phyloP scores from a whole-genome alignment of 1,140 invertebrate genomes.

The Apis dorsata region DNA sequence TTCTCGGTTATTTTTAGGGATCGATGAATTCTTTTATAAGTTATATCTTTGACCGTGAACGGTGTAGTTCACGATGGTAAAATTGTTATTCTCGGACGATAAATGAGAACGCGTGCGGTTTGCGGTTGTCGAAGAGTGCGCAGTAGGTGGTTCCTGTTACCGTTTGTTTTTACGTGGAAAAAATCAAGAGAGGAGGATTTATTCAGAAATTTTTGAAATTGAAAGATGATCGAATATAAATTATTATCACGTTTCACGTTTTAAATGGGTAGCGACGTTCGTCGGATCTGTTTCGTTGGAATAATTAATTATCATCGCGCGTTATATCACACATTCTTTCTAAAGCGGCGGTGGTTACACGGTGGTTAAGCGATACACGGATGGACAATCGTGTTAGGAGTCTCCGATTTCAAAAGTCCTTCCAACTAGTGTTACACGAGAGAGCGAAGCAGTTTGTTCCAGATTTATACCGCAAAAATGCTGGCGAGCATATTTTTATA shows the following conservation, averaged over 20 bases:
- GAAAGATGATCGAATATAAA: no score
- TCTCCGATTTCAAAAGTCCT: conserved; percentile 74
- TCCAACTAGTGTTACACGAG: conserved; percentile 73
- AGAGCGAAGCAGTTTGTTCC: conserved; percentile 52
- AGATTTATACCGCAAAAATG: conserved; percentile 42
- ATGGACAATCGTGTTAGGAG: conserved; percentile 64
- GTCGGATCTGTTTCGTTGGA: neutral
- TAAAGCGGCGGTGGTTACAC: neutral
- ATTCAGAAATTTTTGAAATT: neutral
- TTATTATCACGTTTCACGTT: no score
- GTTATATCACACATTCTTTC: neutral
- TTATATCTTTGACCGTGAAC: conserved; percentile 4
- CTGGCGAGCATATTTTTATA: conserved; percentile 21
- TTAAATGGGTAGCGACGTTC: no score
- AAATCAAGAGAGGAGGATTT: neutral
- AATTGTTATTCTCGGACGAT: conserved; percentile 1
- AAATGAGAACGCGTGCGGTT: conserved; percentile 10
- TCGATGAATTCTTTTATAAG: conserved; percentile 14
- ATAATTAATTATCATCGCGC: conserved; percentile 22
- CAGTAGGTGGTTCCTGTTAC: neutral
- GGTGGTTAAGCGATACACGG: conserved; percentile 35
- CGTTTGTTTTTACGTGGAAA: neutral
- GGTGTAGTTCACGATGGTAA: neutral
- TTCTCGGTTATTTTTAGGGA: conserved; percentile 13
- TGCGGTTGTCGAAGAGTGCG: neutral